Percentiles rank a stretch among this genome's conserved stretches.
These are phyloP conservation scores for Chinchilla lanigera DNA, from an alignment of 2,113 vertebrate genomes.

Conservation along the genomic window DNA sequence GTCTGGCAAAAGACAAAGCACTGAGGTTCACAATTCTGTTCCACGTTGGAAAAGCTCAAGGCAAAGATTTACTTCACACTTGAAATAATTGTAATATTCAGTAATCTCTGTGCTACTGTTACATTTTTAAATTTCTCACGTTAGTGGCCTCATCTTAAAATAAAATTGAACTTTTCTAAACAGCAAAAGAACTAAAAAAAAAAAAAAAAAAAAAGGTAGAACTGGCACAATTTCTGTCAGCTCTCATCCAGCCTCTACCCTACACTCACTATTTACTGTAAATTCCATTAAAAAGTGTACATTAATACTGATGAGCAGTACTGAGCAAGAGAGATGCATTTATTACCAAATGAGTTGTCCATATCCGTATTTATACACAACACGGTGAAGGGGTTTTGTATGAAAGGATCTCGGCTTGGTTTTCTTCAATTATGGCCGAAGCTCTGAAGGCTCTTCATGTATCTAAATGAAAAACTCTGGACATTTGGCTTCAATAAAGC, in stretches of 20 bases:
- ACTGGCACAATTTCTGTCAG: neutral
- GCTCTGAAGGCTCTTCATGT: neutral
- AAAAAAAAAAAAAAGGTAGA: conserved; percentile 18
- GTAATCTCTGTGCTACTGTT: neutral
- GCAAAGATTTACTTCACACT: conserved; percentile 41
- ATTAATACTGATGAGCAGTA: neutral
- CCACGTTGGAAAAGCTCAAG: neutral
- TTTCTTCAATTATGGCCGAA: conserved; percentile 29
- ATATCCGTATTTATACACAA: neutral
- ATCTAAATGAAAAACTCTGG: conserved; percentile 37
- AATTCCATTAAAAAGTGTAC: neutral
- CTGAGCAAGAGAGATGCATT: neutral
- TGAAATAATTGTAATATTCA: neutral
- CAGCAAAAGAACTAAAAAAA: neutral
- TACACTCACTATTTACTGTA: neutral
- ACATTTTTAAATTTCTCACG: neutral
- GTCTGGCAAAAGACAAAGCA: conserved; percentile 36
- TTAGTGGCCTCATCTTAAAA: conserved; percentile 37
- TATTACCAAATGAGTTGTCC: neutral
- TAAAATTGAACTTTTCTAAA: conserved; percentile 44
- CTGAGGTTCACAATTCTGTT: conserved; percentile 44
- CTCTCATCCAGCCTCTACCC: neutral
- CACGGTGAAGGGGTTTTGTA: neutral
- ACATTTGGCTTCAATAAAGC: conserved; percentile 55
- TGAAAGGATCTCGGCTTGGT: neutral